phyloP scores from a whole-genome alignment of 2,797 vertebrate species.

The Silurus lanzhouensis region DNA sequence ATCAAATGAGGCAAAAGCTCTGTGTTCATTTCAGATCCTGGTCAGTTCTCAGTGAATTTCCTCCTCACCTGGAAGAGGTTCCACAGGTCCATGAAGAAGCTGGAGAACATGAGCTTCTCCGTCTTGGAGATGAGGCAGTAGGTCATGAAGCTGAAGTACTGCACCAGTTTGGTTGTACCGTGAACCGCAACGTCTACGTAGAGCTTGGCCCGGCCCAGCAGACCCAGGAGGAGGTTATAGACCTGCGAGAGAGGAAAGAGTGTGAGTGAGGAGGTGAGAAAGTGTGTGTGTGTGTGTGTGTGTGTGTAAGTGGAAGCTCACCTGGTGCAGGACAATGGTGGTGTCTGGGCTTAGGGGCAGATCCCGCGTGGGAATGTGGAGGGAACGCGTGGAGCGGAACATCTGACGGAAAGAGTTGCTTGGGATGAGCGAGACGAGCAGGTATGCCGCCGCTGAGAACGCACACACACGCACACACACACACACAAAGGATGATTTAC shows the following conservation, averaged over 20 bases:
- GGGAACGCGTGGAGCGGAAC: constrained; percentile 96
- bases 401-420: constrained; percentile 99
- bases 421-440: constrained; percentile 97
- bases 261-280: not conserved
- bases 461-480: not conserved
- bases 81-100: constrained; percentile 98
- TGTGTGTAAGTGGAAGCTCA: not conserved
- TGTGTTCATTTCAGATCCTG: too few relatives aligned
- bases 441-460: constrained; percentile 90
- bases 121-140: constrained; percentile 99
- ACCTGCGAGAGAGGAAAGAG: constrained; percentile 64
- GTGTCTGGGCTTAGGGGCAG: constrained; percentile 95
- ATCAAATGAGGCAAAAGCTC: not conserved
- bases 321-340: constrained; percentile 93
- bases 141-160: constrained; percentile 99
- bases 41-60: not conserved
- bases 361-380: constrained; percentile 95
- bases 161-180: constrained; percentile 96
- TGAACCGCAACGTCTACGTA: constrained; percentile 97
- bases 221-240: constrained; percentile 93
- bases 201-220: constrained; percentile 93
- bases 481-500: not conserved
- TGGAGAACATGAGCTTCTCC: constrained; percentile 98
- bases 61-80: constrained; percentile 87
- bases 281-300: not conserved